Percentiles rank a stretch among this genome's conserved stretches.
Evolutionary conservation across 2,113 vertebrate genomes (phyloP).

Genomic region (Atractosteus spatula): DNA sequence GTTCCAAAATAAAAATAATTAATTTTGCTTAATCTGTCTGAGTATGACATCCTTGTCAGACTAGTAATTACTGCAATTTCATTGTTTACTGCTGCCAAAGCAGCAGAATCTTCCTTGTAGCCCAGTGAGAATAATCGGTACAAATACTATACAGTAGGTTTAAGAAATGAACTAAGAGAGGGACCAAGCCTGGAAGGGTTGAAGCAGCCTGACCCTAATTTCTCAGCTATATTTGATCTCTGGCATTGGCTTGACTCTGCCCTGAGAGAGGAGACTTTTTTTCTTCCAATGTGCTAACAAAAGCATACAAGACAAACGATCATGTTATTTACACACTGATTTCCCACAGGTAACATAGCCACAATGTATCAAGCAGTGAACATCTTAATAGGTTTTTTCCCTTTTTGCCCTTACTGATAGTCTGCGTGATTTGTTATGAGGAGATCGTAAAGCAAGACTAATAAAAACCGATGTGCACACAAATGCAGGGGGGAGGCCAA

Average conservation of each 20-base stretch:
- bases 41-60: too few relatives aligned
- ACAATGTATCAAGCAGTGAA: conserved; percentile 7
- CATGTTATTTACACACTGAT: conserved; percentile 3
- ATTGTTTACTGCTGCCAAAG: too few relatives aligned
- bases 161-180: too few relatives aligned
- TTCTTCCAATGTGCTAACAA: conserved; percentile 2
- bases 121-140: too few relatives aligned
- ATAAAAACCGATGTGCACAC: background rate
- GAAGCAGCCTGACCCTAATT: background rate
- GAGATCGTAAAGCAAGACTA: background rate
- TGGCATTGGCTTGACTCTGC: background rate
- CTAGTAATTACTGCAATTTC: too few relatives aligned
- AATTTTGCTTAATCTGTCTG: too few relatives aligned
- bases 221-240: background rate
- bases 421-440: too few relatives aligned
- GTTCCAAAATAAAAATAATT: too few relatives aligned
- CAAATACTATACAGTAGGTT: too few relatives aligned
- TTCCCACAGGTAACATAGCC: conserved; percentile 17
- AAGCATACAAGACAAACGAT: conserved; percentile 12
- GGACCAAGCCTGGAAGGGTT: background rate
- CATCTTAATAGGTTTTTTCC: conserved; percentile 16
- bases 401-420: too few relatives aligned
- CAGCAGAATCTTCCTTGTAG: too few relatives aligned
- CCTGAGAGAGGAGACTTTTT: background rate
- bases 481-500: background rate